These are phyloP conservation scores for Dasyornis broadbenti DNA, from an alignment of 2,113 vertebrate species.

Conservation along the genomic window DNA sequence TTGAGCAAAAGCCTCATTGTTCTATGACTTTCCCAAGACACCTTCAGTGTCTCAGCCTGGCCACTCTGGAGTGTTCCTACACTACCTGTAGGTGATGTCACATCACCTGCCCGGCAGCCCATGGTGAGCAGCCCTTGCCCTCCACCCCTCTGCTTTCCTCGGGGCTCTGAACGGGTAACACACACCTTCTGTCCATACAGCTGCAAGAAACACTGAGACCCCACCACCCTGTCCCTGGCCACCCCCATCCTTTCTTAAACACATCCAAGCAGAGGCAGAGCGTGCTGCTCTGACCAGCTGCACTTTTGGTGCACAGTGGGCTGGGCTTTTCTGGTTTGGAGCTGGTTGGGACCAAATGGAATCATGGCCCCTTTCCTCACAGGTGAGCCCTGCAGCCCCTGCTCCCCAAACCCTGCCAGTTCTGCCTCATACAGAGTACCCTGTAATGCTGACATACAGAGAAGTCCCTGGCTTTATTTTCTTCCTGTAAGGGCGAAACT, in stretches of 20 bases:
- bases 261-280: accelerated
- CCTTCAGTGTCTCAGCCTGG: background rate
- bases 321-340: background rate
- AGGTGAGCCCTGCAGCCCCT: background rate
- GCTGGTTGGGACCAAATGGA: background rate
- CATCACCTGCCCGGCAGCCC: background rate
- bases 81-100: background rate
- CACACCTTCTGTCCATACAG: background rate
- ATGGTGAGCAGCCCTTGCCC: background rate
- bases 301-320: background rate
- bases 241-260: background rate
- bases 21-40: background rate
- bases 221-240: background rate
- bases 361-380: background rate
- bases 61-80: background rate
- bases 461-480: background rate
- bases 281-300: background rate
- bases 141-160: background rate
- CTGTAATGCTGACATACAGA: background rate
- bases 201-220: background rate
- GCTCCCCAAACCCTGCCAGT: background rate
- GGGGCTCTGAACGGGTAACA: background rate
- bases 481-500: background rate
- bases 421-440: background rate
- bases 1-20: background rate